These are phyloP conservation scores for Latheticus oryzae DNA, from an alignment of 2,888 invertebrate genomes.

Conservation along the genomic window DNA sequence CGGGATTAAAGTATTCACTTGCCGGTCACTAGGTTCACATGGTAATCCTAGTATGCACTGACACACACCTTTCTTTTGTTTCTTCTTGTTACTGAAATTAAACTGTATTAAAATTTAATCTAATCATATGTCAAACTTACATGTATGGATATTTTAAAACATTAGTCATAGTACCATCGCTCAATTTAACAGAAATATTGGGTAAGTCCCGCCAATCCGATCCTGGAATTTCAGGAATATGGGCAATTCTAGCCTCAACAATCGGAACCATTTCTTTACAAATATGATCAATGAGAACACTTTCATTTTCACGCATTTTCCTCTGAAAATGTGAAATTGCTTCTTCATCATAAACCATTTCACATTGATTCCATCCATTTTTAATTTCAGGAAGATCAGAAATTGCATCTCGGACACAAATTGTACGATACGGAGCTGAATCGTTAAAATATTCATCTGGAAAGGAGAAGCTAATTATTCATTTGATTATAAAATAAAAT, in stretches of 20 bases:
- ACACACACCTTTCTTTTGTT: conserved; percentile 79
- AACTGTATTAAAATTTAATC: too few relatives aligned
- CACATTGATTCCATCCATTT: conserved; percentile 77
- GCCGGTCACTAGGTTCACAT: conserved; percentile 79
- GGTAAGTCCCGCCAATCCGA: conserved; percentile 91
- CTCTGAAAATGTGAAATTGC: conserved; percentile 82
- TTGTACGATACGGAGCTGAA: conserved; percentile 81
- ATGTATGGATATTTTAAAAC: conserved; percentile 69
- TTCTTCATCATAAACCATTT: conserved; percentile 78
- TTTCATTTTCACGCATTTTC: conserved; percentile 69
- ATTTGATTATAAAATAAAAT: too few relatives aligned
- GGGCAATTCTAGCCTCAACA: conserved; percentile 80
- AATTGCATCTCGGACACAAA: conserved; percentile 84
- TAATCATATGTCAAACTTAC: too few relatives aligned
- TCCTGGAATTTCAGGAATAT: conserved; percentile 79
- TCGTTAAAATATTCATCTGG: conserved; percentile 74
- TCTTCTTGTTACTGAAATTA: too few relatives aligned
- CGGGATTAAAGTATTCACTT: conserved; percentile 86
- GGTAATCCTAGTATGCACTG: conserved; percentile 74
- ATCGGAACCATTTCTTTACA: conserved; percentile 87
- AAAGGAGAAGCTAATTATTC: too few relatives aligned
- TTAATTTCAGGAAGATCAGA: conserved; percentile 81
- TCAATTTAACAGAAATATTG: conserved; percentile 76
- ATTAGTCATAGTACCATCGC: conserved; percentile 76
- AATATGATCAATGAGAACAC: conserved; percentile 74